Conservation (phyloP, 2,797 vertebrate species). For the Limosa lapponica region DNA sequence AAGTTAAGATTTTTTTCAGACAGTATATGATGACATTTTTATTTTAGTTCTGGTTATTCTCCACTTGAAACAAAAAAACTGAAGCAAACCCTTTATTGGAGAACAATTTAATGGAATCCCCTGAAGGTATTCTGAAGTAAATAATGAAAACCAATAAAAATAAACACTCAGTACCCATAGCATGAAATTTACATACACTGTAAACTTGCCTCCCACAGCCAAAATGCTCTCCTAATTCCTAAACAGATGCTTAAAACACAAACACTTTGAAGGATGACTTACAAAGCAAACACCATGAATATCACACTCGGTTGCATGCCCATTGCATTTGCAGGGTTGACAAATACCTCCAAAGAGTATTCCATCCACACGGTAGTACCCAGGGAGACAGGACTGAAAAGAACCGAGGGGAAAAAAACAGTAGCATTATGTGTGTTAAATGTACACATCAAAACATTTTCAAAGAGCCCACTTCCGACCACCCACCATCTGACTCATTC, state of each 20-base stretch:
- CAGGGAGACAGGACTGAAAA: constrained; percentile 85
- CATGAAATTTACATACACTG: background rate
- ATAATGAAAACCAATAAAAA: background rate
- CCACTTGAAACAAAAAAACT: background rate
- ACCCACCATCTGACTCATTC: background rate
- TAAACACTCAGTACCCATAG: background rate
- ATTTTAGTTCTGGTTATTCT: background rate
- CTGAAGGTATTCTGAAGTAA: background rate
- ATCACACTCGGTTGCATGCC: constrained; percentile 87
- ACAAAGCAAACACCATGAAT: constrained; percentile 86
- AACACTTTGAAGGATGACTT: constrained; percentile 69
- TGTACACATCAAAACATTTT: background rate
- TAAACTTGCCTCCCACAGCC: background rate
- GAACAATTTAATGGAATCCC: background rate
- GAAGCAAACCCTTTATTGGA: background rate
- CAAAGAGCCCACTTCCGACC: background rate
- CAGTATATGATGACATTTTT: background rate
- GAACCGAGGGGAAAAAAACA: background rate
- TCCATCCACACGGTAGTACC: constrained; percentile 90
- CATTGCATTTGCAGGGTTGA: constrained; percentile 89
- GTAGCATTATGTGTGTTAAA: background rate
- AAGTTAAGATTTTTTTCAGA: background rate
- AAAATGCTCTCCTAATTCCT: background rate
- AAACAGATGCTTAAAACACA: background rate
- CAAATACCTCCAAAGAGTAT: constrained; percentile 94